A percentile compares a stretch with the other conserved stretches of the same genome.
Evolutionary conservation across 2,113 vertebrate species (phyloP).

Genomic region (Steatornis caripensis): DNA sequence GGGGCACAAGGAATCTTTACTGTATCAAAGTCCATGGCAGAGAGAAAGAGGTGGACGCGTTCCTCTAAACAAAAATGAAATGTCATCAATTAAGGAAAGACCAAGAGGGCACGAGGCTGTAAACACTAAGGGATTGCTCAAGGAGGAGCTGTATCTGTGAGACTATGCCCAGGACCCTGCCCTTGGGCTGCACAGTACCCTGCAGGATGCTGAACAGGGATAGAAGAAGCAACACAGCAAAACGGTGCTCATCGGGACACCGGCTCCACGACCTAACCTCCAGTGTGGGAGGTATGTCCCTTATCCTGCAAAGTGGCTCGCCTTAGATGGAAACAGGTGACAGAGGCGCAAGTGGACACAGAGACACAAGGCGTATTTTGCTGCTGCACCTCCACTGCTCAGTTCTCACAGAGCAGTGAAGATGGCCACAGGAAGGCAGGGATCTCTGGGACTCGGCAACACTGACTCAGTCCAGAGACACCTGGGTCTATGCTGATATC

Average conservation of each 20-base stretch:
- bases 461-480: not conserved
- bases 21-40: not conserved
- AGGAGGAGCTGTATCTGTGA: not conserved
- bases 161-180: not conserved
- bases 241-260: rapidly evolving
- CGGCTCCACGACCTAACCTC: not conserved
- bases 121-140: not conserved
- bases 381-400: not conserved
- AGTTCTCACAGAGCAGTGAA: not conserved
- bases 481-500: rapidly evolving
- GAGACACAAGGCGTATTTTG: not conserved
- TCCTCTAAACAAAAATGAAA: not conserved
- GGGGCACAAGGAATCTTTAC: not conserved
- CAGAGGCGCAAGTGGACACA: rapidly evolving
- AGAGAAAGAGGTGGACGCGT: not conserved
- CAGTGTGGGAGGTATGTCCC: rapidly evolving
- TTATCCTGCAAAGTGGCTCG: not conserved
- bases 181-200: not conserved
- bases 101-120: not conserved
- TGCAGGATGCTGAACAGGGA: not conserved
- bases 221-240: not conserved
- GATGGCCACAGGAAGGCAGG: not conserved
- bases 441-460: rapidly evolving
- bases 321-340: not conserved
- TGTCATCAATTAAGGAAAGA: not conserved